Evolutionary conservation across 2,888 invertebrate species (phyloP), one percentile per base, ranked within the genome.

Genomic region (Cantharis lateralis): DNA sequence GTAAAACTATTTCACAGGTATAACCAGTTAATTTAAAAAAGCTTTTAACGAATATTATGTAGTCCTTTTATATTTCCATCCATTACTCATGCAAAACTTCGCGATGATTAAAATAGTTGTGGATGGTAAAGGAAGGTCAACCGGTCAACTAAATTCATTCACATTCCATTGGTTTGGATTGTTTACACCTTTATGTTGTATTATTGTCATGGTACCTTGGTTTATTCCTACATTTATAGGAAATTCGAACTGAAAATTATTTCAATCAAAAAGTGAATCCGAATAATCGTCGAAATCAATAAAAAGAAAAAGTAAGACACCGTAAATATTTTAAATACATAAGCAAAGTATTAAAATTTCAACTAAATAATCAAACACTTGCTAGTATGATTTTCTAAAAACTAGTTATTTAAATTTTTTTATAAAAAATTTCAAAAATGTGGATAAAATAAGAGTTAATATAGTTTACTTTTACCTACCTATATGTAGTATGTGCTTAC

Each of bases 121-220:
- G 71, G 73, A 77, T 77, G 76, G 76, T 73, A 68, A 70, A 71
- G 76, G 73, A 77, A 77, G 76, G 76, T 77, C 73, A 70, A 77
- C 76, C 62, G 73, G 76, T 77, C 70, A 73, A 68, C 73, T 68
- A 73, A 73, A 77, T 68, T 77, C 76, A 77, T 73, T 77, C 73
- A 68, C 73, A 77, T 77, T 77, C 76, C 73, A 70, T 66, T 20
- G 64, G 18, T 72, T 76, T 32, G 63, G 18, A 72, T 73, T 77
- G 76, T 73, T 77, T 73, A 70, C 61, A 62, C 63, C 76, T 77
- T 48, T 48, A 48, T 3, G 48, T 48, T n/a, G 7, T 48, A 48
- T 48, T 48, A n/a, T 68, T 73, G 73, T 73, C 76, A 77, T 68
- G 7, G 48, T 48, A 48, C 7, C n/a, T 72, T n/a, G 48, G 7